Base-by-base conservation (phyloP, 2,113 vertebrate species). In the Burhinus oedicnemus region DNA sequence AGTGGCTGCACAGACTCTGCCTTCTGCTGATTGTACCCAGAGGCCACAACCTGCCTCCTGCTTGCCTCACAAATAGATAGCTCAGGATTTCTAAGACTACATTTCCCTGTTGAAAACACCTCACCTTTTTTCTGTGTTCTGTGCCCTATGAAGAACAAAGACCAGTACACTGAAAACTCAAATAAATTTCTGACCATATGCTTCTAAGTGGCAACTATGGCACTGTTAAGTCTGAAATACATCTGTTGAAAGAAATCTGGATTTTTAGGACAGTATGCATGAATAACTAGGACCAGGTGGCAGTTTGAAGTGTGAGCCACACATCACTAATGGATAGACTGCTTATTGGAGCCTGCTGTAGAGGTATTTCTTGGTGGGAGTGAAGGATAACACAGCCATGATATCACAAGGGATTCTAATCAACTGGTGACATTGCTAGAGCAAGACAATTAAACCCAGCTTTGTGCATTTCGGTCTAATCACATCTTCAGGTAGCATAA, bases 401-500 rank as follows among this genome's bases (percentile, higher is more conserved):
- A 12, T 52, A 78, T 79, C 85, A 81, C 55, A 87, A 45, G 49
- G 61, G 45, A 58, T 91, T 87, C 65, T 88, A 62, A 85, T 80
- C 64, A 91, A 60, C 44, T 91, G 65, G 40, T 88, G 90, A 11
- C 62, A 57, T 68, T 77, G 85, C 8, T 20, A 92, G 60, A 87
- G 66, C 72, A 90, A 75, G 83, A 19, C 61, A 62, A 94, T 94
- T 91, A 83, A 84, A 89, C 62, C 26, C 29, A 70, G 58, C 36
- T 45, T 87, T n/a, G 21, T 83, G 36, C 51, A 38, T 79, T 95
- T 81, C 62, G 55, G 68, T 92, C 57, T 88, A 96, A 95, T 92
- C 85, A 91, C 58, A 96, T 96, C 86, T 92, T 76, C 40, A 83
- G 93, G 90, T 44, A 83, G 76, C 96, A 89, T 77, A 97, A 93